Conservation (phyloP, 2,113 vertebrate species). For the Setophaga kirtlandii region DNA sequence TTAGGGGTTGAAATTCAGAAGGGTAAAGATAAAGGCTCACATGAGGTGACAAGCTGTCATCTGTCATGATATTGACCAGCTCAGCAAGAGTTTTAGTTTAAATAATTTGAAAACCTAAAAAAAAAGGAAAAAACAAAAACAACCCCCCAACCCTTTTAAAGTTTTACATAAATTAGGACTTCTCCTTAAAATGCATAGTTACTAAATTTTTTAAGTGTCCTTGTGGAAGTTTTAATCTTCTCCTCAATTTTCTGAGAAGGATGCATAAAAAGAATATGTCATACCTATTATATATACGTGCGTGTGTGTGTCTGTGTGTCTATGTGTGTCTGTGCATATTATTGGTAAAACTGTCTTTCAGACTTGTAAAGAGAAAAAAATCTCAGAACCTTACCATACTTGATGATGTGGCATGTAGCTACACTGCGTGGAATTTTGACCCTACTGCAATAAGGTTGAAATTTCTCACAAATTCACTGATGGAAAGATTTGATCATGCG, state of each 20-base stretch:
- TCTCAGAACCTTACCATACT: background rate
- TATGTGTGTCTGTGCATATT: background rate
- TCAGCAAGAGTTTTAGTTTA: constrained; percentile 5
- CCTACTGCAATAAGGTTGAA: background rate
- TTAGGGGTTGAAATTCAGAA: constrained; percentile 7
- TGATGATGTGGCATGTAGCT: background rate
- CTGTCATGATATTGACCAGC: background rate
- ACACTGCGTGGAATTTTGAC: background rate
- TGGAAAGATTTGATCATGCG: background rate
- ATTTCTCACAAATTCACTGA: background rate
- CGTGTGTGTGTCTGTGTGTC: accelerated
- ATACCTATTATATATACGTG: background rate
- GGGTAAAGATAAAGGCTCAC: background rate
- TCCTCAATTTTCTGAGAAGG: constrained; percentile 6
- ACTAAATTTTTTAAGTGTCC: constrained; percentile 1
- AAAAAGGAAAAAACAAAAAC: background rate
- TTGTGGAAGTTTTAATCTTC: constrained; percentile 19
- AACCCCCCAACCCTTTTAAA: background rate
- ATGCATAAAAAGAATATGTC: background rate
- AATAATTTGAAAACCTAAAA: background rate
- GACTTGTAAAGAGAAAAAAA: background rate
- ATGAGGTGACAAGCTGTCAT: background rate
- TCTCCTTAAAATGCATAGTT: background rate
- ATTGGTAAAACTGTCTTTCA: background rate
- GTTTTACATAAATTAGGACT: background rate